These are phyloP conservation scores for Pipistrellus nathusii DNA, from an alignment of 2,797 vertebrate species.

Conservation along the genomic window DNA sequence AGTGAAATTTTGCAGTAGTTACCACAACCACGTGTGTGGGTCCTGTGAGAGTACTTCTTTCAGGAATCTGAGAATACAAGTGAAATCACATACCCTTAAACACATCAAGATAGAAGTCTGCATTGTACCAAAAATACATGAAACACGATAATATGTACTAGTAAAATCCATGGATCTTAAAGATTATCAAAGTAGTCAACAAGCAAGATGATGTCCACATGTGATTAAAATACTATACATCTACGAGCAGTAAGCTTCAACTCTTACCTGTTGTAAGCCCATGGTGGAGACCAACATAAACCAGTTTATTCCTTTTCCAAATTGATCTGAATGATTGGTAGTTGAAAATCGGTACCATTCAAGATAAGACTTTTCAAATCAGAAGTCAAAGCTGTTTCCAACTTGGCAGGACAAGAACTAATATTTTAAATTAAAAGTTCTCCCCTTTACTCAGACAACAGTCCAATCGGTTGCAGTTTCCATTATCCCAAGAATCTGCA, in stretches of 20 bases:
- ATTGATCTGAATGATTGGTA: not conserved
- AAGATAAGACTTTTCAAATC: not conserved
- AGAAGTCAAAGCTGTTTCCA: not conserved
- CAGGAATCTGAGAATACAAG: slow-evolving; percentile 56
- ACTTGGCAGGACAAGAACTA: not conserved
- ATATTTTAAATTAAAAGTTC: not conserved
- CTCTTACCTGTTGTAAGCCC: slow-evolving; percentile 66
- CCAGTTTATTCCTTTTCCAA: slow-evolving; percentile 43
- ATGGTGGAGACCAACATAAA: not conserved
- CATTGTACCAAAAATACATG: slow-evolving; percentile 44
- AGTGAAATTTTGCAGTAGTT: slow-evolving; percentile 59
- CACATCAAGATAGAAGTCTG: slow-evolving; percentile 6
- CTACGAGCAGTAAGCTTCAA: not conserved
- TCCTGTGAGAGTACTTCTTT: slow-evolving; percentile 55
- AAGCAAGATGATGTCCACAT: not conserved
- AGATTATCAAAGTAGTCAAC: not conserved
- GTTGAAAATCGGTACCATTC: not conserved
- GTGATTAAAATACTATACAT: not conserved
- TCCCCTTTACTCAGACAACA: not conserved
- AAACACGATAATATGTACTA: not conserved
- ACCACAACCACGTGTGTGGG: slow-evolving; percentile 73
- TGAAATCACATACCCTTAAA: slow-evolving; percentile 50
- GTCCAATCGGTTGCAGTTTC: not conserved
- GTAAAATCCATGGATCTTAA: not conserved
- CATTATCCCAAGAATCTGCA: slow-evolving; percentile 73